A percentile compares a stretch with the other conserved stretches of the same genome.
Evolutionary conservation across 2,797 vertebrate genomes (phyloP).

Genomic region (Dromococcyx pavoninus): DNA sequence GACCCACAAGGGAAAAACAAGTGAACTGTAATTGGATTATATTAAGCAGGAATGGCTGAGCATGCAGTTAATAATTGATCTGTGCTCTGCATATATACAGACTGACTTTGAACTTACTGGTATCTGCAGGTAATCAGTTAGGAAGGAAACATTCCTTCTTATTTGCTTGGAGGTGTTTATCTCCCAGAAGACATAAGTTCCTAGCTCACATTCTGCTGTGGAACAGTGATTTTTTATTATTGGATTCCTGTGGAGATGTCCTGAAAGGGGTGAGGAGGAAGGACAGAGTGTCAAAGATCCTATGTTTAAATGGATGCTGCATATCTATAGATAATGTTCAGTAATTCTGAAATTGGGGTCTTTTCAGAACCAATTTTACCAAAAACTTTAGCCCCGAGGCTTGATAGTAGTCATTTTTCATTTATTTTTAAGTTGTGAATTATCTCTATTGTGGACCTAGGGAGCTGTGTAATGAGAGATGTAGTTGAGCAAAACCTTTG

Average conservation of each 20-base stretch:
- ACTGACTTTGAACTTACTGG: neutral
- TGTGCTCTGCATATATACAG: neutral
- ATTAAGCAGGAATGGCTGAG: slow-evolving; percentile 2
- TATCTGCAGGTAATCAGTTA: neutral
- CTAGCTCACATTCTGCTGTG: neutral
- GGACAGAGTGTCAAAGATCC: neutral
- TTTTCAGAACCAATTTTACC: neutral
- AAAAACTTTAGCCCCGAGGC: neutral
- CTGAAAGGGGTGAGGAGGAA: neutral
- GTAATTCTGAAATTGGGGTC: neutral
- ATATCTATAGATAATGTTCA: neutral
- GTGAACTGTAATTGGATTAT: slow-evolving; percentile 25
- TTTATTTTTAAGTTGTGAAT: neutral
- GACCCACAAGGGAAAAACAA: slow-evolving; percentile 12
- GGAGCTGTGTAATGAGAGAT: neutral
- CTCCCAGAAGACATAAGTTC: neutral
- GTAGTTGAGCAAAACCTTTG: neutral
- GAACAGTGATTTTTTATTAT: neutral
- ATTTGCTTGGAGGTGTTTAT: neutral
- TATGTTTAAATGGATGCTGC: neutral
- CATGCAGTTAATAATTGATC: slow-evolving; percentile 28
- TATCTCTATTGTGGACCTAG: neutral
- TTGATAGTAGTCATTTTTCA: neutral
- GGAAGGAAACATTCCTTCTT: neutral
- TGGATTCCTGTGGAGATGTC: neutral